Evolutionary conservation across 2,797 vertebrate species (phyloP), one percentile per base, ranked within the genome.

Genomic region (Chrysocyon brachyurus): DNA sequence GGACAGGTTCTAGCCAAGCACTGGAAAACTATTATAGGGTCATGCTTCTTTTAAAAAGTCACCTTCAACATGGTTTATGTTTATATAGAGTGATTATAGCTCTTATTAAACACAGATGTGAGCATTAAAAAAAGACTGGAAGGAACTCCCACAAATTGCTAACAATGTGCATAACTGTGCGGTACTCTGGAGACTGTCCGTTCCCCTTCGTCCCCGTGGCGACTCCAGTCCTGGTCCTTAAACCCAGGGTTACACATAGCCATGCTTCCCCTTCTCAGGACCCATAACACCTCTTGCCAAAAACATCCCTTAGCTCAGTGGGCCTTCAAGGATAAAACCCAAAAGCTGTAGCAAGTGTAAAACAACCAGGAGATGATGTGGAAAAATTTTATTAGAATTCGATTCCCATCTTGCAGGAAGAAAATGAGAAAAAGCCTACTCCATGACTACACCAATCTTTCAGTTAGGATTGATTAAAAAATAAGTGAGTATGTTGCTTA

Each of bases 211-310:
- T 19, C 36, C 15, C 52, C 14, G 0, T 0, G 4, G 40, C 10
- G 3, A 1, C 40, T 54, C 90, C 0, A 3, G 5, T 0, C 11
- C 14, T 15, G 40, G 6, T 78, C n/a, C 0, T 0, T 0, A 4
- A 56, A 52, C 86, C 40, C 12, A 4, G 73, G 15, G 1, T 4
- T 6, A 64, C 77, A 28, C 19, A 7, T 19, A 10, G 72, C 3
- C 5, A 7, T 2, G 19, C 7, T 12, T 33, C 49, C 59, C 4
- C 16, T 11, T 49, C 64, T 31, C 66, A 17, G 6, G 33, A 31
- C 72, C 86, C 2, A 3, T 16, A 14, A 36, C 15, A 7, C 57
- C 46, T 5, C 82, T 10, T 11, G 7, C 10, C 10, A 1, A 54
- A 56, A 63, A 89, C 33, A 12, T 2, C 81, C 49, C 66, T 75